Evolutionary conservation across 2,888 invertebrate genomes (phyloP).

Genomic region (Chrysolina haemoptera): DNA sequence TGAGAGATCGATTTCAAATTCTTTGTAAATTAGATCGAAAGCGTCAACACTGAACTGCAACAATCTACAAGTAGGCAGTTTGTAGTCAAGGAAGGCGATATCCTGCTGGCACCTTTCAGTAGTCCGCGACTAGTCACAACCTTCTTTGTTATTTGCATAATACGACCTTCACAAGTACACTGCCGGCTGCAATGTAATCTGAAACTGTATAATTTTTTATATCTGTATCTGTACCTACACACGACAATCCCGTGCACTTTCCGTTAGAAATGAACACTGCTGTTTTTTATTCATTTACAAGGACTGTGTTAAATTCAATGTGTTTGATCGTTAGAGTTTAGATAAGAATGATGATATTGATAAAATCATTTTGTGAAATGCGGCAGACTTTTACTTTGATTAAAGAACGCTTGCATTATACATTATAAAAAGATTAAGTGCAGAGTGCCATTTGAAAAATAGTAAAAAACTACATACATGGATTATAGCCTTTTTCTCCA

Average conservation of each 20-base stretch:
- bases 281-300: background rate
- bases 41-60: background rate
- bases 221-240: slow-evolving; percentile 8
- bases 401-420: too few species aligned
- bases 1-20: background rate
- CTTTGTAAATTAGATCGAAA: background rate
- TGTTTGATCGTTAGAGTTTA: background rate
- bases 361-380: too few species aligned
- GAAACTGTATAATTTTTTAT: slow-evolving; percentile 13
- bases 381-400: too few species aligned
- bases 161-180: slow-evolving; percentile 62
- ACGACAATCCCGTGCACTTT: slow-evolving; percentile 12
- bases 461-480: too few species aligned
- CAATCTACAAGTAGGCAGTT: background rate
- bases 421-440: too few species aligned
- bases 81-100: background rate
- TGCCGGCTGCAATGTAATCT: slow-evolving; percentile 23
- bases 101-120: slow-evolving; percentile 30
- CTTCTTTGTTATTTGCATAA: slow-evolving; percentile 56
- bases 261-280: slow-evolving; percentile 3
- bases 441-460: too few species aligned
- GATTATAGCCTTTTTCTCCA: too few species aligned
- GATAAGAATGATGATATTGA: background rate
- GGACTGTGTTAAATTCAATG: background rate
- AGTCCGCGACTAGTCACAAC: slow-evolving; percentile 44